These are phyloP conservation scores for Torymus tubicola DNA, from an alignment of 2,888 invertebrate genomes.

Conservation along the genomic window DNA sequence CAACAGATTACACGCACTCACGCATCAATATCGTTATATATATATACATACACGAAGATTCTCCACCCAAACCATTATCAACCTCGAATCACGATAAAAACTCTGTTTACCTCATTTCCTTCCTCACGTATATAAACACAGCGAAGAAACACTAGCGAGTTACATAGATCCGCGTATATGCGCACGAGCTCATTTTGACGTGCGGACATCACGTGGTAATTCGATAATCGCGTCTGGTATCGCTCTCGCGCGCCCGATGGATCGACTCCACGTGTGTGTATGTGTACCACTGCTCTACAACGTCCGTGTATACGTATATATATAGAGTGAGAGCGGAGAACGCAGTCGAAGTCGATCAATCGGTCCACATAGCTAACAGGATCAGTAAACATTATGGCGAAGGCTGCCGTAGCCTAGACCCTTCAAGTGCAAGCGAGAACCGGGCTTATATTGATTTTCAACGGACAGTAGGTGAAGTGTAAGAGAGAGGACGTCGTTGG, in stretches of 20 bases:
- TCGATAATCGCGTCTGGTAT: constrained; percentile 52
- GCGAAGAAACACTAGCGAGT: no score
- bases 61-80: no score
- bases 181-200: constrained; percentile 23
- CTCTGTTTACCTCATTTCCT: no score
- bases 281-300: neutral
- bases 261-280: neutral
- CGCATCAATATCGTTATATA: no score
- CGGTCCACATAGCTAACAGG: constrained; percentile 39
- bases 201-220: constrained; percentile 20
- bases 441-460: constrained; percentile 71
- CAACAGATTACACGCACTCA: no score
- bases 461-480: constrained; percentile 48
- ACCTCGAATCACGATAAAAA: no score
- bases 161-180: no score
- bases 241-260: neutral
- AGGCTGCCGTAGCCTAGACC: constrained; percentile 63
- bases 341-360: constrained; percentile 28
- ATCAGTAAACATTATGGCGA: constrained; percentile 49
- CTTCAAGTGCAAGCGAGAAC: constrained; percentile 65
- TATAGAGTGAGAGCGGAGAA: neutral
- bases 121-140: no score
- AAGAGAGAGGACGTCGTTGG: constrained; percentile 24
- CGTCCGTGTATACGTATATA: no score
- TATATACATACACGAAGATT: no score